Evolutionary conservation across 2,888 invertebrate species (phyloP).

Genomic region (Drosophila leonis): DNA sequence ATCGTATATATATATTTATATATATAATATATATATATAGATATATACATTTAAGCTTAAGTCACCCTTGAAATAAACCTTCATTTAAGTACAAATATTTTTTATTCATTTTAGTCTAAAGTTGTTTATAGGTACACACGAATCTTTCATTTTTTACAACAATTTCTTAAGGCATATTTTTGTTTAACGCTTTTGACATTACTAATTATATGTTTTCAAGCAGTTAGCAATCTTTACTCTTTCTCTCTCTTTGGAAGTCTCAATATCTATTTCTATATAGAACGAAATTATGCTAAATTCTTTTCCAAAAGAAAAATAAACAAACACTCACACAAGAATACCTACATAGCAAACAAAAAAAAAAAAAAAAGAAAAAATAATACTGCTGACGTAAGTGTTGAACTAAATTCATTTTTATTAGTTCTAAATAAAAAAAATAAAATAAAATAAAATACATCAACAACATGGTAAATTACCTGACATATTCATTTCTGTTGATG

Average conservation of each 20-base stretch:
- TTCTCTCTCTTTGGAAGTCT: constrained; percentile 60
- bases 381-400: constrained; percentile 79
- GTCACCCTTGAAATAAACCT: constrained; percentile 47
- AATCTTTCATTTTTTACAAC: constrained; percentile 6
- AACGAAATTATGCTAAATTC: constrained; percentile 82
- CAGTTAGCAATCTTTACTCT: constrained; percentile 64
- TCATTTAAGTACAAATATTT: constrained; percentile 30
- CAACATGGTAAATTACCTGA: constrained; percentile 48
- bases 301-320: constrained; percentile 45
- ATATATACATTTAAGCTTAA: constrained; percentile 39
- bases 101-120: constrained; percentile 38
- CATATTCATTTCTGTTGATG: constrained; percentile 52
- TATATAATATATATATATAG: constrained; percentile 23
- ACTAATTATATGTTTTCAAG: constrained; percentile 63
- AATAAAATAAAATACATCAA: constrained; percentile 22
- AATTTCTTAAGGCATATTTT: constrained; percentile 50
- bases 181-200: constrained; percentile 62
- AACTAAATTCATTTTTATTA: constrained; percentile 74
- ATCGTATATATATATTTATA: constrained; percentile 33
- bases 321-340: constrained; percentile 55
- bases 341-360: constrained; percentile 68
- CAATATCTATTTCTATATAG: constrained; percentile 72
- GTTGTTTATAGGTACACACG: constrained; percentile 43
- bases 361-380: constrained; percentile 37
- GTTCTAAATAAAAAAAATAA: constrained; percentile 48